Evolutionary conservation across 1,140 invertebrate species (phyloP).

Genomic region (Drosophila ogumai): DNA sequence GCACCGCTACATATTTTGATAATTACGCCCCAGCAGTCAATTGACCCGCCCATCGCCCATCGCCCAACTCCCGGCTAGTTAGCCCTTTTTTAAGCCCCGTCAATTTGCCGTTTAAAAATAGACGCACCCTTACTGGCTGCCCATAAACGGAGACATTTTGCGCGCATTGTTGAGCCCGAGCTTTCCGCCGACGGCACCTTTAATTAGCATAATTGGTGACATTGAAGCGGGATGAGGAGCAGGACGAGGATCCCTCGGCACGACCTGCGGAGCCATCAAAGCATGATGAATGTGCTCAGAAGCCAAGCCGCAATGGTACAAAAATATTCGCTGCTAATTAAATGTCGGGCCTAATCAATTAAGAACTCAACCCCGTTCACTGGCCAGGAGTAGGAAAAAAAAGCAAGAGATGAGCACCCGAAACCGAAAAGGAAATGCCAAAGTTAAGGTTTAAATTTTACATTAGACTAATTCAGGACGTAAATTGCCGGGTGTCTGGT

Average conservation of each 20-base stretch:
- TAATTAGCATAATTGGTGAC: slow-evolving; percentile 82
- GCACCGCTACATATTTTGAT: slow-evolving; percentile 60
- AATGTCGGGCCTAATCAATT: slow-evolving; percentile 77
- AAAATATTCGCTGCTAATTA: slow-evolving; percentile 70
- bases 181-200: slow-evolving; percentile 43
- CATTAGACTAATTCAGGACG: slow-evolving; percentile 80
- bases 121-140: slow-evolving; percentile 6
- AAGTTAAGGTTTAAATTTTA: slow-evolving; percentile 65
- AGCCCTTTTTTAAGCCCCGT: slow-evolving; percentile 51
- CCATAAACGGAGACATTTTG: slow-evolving; percentile 61
- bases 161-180: slow-evolving; percentile 65
- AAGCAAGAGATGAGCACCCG: slow-evolving; percentile 15
- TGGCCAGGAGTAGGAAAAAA: not conserved
- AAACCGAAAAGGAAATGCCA: slow-evolving; percentile 22
- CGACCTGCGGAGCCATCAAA: slow-evolving; percentile 40
- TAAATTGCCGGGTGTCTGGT: slow-evolving; percentile 71
- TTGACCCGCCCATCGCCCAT: slow-evolving; percentile 20
- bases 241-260: not conserved
- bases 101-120: slow-evolving; percentile 72
- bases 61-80: slow-evolving; percentile 10
- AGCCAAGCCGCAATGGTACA: slow-evolving; percentile 33
- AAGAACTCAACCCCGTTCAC: slow-evolving; percentile 23
- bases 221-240: slow-evolving; percentile 29
- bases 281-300: slow-evolving; percentile 59
- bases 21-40: slow-evolving; percentile 67